Evolutionary conservation across 1,140 invertebrate genomes (phyloP).

Genomic region (Drosophila kanapiae): DNA sequence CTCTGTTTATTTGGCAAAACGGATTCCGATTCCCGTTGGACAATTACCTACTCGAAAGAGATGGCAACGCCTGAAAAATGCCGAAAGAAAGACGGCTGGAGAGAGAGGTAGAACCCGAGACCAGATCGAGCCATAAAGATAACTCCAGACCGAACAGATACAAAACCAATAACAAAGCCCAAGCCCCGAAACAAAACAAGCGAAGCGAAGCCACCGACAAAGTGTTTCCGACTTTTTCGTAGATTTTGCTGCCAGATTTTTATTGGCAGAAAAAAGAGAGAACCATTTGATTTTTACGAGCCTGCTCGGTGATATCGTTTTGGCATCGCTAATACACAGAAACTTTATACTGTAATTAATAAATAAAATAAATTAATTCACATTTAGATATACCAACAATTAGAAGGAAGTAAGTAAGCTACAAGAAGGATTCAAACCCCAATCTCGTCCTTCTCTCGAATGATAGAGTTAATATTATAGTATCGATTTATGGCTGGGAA

Average conservation of each 20-base stretch:
- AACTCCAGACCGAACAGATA: constrained; percentile 41
- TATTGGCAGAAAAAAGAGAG: constrained; percentile 56
- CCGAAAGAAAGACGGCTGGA: not conserved
- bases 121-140: constrained; percentile 75
- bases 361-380: no score
- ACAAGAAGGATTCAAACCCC: not conserved
- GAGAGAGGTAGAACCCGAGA: constrained; percentile 4
- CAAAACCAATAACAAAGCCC: constrained; percentile 16
- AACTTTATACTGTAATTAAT: not conserved
- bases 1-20: constrained; percentile 12
- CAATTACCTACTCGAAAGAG: constrained; percentile 31
- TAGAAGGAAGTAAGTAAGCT: not conserved
- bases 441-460: not conserved
- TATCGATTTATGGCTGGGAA: not conserved
- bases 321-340: constrained; percentile 11
- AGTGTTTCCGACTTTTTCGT: constrained; percentile 54
- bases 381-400: not conserved
- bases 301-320: constrained; percentile 49
- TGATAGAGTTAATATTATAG: not conserved
- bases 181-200: constrained; percentile 29
- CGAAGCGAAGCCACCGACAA: constrained; percentile 66
- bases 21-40: constrained; percentile 34
- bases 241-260: constrained; percentile 68
- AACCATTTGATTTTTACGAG: constrained; percentile 76
- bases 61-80: constrained; percentile 4